phyloP scores from a whole-genome alignment of 1,140 invertebrate species.

The Neomicropteryx cornuta region DNA sequence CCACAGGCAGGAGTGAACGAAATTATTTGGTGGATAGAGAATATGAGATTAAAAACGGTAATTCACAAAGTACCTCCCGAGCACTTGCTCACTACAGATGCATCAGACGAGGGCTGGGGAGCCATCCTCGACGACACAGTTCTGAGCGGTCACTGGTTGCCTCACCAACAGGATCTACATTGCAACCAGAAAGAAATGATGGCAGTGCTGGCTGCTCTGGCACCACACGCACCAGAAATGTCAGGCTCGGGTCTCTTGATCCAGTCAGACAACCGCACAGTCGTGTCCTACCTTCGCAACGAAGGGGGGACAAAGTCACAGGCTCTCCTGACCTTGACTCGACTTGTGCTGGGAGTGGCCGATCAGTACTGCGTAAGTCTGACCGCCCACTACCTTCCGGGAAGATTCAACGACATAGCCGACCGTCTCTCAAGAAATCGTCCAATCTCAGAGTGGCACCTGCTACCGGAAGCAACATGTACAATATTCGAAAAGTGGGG shows the following conservation, averaged over 20 bases:
- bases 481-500: slow-evolving; percentile 17
- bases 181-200: slow-evolving; percentile 18
- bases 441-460: slow-evolving; percentile 17
- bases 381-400: slow-evolving; percentile 13
- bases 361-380: slow-evolving; percentile 9
- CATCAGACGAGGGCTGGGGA: slow-evolving; percentile 16
- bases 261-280: slow-evolving; percentile 18
- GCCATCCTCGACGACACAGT: slow-evolving; percentile 10
- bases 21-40: background rate
- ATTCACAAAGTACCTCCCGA: slow-evolving; percentile 5
- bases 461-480: slow-evolving; percentile 12
- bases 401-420: slow-evolving; percentile 17
- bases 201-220: slow-evolving; percentile 11
- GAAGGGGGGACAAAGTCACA: slow-evolving; percentile 17
- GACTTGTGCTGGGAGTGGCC: slow-evolving; percentile 7
- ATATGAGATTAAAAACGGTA: slow-evolving; percentile 1
- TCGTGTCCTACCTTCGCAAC: slow-evolving; percentile 14
- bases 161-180: slow-evolving; percentile 13
- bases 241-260: slow-evolving; percentile 10
- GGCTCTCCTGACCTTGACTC: slow-evolving; percentile 12
- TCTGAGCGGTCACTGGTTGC: slow-evolving; percentile 11
- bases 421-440: slow-evolving; percentile 16
- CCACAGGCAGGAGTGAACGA: background rate
- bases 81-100: slow-evolving; percentile 15
- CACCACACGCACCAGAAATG: slow-evolving; percentile 6